Evolutionary conservation across 2,888 invertebrate species (phyloP), one percentile per base, ranked within the genome.

Genomic region (Orthonevra nobilis): DNA sequence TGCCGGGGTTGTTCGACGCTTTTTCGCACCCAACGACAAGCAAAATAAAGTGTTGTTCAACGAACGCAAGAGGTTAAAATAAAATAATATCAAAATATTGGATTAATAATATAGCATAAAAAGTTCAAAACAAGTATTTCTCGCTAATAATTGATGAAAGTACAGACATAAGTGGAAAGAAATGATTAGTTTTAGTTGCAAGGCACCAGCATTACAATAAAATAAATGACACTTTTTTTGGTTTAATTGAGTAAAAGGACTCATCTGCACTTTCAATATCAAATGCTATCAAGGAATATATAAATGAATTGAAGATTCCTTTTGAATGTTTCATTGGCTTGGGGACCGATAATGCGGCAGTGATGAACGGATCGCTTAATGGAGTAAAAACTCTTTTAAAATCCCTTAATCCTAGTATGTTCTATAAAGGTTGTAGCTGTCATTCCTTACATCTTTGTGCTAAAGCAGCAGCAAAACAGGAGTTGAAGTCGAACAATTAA

Each of bases 311-410:
- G 12, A 26, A 75, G 12, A 77, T 79, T 46, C 66, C 52, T n/a
- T 6, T 23, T 23, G 20, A 46, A 20, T 83, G 83, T 64, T 63
- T 84, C 30, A 81, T 84, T 17, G 84, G 82, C 2, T 82, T 84
- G 17, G 83, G 79, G 4, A 83, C 82, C 38, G 83, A 85, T 68
- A 82, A 83, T 60, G 83, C 83, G 1, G 63, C 64, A 19, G 82
- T 82, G n/a, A 84, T 85, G 84, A 83, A 82, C 81, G 83, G 83
- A 1, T 68, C 75, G 17, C 56, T 68, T 23, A 69, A 81, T 50
- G 81, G 83, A 7, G 81, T 84, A 9, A 58, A 81, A 63, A 58
- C 72, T 20, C 70, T 58, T 23, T 77, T 84, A 36, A 69, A 68
- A 60, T 34, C 79, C 32, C 48, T 82, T 17, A 61, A 81, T 20